Base-by-base conservation (phyloP, 2,113 vertebrate genomes). In the Tamias sibiricus region DNA sequence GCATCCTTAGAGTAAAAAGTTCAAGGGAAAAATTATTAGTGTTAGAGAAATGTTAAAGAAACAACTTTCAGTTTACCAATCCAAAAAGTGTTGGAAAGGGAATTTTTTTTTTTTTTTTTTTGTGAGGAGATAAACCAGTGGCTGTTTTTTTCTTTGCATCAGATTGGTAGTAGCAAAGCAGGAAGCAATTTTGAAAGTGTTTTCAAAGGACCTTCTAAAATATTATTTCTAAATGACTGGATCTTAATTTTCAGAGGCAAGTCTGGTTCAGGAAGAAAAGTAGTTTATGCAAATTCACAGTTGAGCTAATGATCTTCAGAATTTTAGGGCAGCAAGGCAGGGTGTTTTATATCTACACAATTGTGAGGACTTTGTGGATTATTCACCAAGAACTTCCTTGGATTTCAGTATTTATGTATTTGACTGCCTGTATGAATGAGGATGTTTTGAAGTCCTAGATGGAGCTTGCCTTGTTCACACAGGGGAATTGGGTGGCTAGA, bases 211-310 rank as follows among this genome's bases (percentile, higher is more conserved):
- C n/a, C 26, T 83, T 94, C 30, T 91, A 95, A 94, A 97, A 85
- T 92, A 24, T 92, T 74, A 89, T 97, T 97, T 97, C 80, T 87
- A n/a, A 89, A 84, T 92, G 94, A 82, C 87, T 92, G 10, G 9
- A 59, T 93, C 62, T 90, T 92, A 66, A 66, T 90, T 86, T 94
- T 88, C 35, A 24, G 69, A 94, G 54, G 35, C 26, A 83, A 54
- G 35, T 93, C 10, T 93, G 71, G 96, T 84, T 96, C 8, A 88
- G 66, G 44, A 40, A 92, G 90, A 90, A 96, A 81, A 74, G 5
- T 83, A 87, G 32, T 72, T 95, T 92, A 8, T 79, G 28, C 7
- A 75, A 74, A 80, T 68, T 19, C 35, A 6, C 10, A 82, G 62
- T 64, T 76, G 64, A 96, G 52, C 35, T 69, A 64, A 88, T 26